Base-by-base conservation (phyloP, 2,888 invertebrate genomes). In the Phrixothrix hirtus region DNA sequence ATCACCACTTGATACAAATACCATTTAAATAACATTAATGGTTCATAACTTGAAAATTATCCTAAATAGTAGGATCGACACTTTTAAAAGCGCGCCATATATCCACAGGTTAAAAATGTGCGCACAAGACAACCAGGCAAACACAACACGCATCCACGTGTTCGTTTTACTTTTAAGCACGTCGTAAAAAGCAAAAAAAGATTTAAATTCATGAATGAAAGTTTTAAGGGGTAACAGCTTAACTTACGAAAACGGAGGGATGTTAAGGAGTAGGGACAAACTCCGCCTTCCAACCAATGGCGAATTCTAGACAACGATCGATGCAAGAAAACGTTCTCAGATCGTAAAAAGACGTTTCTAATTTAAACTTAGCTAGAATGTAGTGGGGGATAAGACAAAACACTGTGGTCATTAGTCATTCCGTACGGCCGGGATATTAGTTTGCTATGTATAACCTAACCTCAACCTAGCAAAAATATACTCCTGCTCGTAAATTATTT, bases 291-390 rank as follows among this genome's bases (percentile, higher is more conserved):
- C 59, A 62, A 64, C 76, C 76, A 76, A 76, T 76, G 66, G 63
- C 59, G 67, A 62, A 60, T 58, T 58, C 44, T 49, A 61, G 32
- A 65, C 34, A 16, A 21, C 46, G 74, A 75, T 76, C 76, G 70
- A 75, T 75, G 70, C 72, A 76, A 76, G 76, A 76, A 76, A 76
- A 74, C 70, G 63, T 71, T 75, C 76, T 76, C 71, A 75, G 76
- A 72, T 71, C 64, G 71, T 73, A 76, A 75, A 76, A 76, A 76
- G 76, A 76, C 75, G 75, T 74, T 75, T 69, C 63, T 70, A 70
- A 70, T 74, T 72, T 61, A 64, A 72, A 72, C 72, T 73, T 71
- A 69, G 38, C 50, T 43, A 15, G 21, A 36, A 47, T 35, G 27
- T 39, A 35, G 56, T 53, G 57, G 60, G 59, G 64, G 57, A 60